phyloP scores from a whole-genome alignment of 2,888 invertebrate genomes.

The Euplagia quadripunctaria region DNA sequence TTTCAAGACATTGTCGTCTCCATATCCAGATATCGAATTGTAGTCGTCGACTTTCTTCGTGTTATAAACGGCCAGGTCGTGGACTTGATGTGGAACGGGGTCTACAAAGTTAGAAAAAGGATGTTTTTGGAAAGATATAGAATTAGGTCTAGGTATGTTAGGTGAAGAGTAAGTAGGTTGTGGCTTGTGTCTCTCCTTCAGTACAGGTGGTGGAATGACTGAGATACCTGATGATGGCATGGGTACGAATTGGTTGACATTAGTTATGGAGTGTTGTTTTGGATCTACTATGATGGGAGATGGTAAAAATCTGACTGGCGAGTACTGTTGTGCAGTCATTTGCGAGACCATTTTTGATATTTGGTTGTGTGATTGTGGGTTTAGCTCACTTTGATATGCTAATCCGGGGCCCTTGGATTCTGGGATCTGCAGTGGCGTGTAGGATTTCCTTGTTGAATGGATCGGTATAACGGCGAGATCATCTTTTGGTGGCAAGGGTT shows the following conservation, averaged over 20 bases:
- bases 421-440: conserved; percentile 75
- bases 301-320: conserved; percentile 71
- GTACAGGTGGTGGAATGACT: conserved; percentile 74
- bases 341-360: conserved; percentile 82
- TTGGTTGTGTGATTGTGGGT: conserved; percentile 76
- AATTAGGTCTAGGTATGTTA: conserved; percentile 51
- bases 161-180: conserved; percentile 61
- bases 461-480: conserved; percentile 86
- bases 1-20: conserved; percentile 77
- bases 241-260: conserved; percentile 86
- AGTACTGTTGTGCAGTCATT: conserved; percentile 79
- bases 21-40: conserved; percentile 81
- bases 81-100: conserved; percentile 81
- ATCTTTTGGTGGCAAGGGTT: conserved; percentile 90
- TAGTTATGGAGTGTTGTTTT: conserved; percentile 77
- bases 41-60: conserved; percentile 84
- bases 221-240: conserved; percentile 76
- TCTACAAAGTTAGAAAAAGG: conserved; percentile 85
- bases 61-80: conserved; percentile 77
- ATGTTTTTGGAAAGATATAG: conserved; percentile 70
- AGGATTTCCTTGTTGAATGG: conserved; percentile 69
- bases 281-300: conserved; percentile 72
- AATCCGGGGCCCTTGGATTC: conserved; percentile 76
- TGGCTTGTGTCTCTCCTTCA: conserved; percentile 72
- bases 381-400: conserved; percentile 82